A percentile compares a stretch with the other conserved stretches of the same genome.
phyloP scores from a whole-genome alignment of 2,888 invertebrate species.

The Gastrophysa polygoni region DNA sequence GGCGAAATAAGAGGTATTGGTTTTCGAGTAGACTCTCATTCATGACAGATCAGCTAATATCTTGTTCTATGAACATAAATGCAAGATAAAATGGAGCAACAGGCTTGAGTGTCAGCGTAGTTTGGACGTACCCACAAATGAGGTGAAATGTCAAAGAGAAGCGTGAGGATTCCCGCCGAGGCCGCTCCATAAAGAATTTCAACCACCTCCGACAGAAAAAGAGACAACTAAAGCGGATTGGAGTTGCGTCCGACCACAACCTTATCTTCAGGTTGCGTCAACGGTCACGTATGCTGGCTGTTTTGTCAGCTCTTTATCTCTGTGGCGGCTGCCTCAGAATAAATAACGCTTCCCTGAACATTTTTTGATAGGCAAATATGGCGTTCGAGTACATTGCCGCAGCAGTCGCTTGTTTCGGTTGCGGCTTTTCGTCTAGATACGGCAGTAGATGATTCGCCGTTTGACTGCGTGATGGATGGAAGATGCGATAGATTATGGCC shows the following conservation, averaged over 20 bases:
- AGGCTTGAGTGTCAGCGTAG: too few species aligned
- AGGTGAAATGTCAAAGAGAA: too few species aligned
- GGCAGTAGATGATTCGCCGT: neutral
- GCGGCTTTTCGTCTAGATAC: neutral
- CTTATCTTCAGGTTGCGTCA: neutral
- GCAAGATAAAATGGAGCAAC: too few species aligned
- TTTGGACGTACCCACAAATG: too few species aligned
- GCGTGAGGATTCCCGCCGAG: too few species aligned
- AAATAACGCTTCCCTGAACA: conserved; percentile 9
- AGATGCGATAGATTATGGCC: neutral
- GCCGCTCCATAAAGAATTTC: too few species aligned
- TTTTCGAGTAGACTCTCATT: too few species aligned
- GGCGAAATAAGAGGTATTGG: too few species aligned
- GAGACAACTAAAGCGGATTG: neutral
- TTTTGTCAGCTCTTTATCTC: conserved; percentile 27
- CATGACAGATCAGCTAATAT: too few species aligned
- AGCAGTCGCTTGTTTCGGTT: neutral
- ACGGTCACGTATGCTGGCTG: conserved; percentile 24
- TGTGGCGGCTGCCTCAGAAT: conserved; percentile 3
- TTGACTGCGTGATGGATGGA: neutral
- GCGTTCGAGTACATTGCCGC: neutral
- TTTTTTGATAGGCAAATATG: conserved; percentile 24
- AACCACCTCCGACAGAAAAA: too few species aligned
- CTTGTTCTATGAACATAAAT: too few species aligned
- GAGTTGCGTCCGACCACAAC: neutral